phyloP scores from a whole-genome alignment of 2,113 vertebrate species.

The Stegostoma tigrinum region DNA sequence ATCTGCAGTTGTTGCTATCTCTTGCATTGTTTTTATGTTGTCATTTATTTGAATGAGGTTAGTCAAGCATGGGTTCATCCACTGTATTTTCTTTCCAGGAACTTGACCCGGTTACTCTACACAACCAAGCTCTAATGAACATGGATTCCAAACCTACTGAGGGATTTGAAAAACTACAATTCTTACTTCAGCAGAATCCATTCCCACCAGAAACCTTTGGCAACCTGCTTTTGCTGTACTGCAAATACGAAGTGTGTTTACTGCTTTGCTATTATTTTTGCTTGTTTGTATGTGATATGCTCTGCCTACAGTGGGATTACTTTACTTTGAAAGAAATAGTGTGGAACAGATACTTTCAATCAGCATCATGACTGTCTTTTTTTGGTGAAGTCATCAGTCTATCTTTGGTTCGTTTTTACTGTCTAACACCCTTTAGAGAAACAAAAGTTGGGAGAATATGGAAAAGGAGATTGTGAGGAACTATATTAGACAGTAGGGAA shows the following conservation, averaged over 20 bases:
- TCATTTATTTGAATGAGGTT: not conserved
- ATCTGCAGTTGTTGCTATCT: too few relatives aligned
- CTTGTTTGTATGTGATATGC: not conserved
- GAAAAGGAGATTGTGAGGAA: too few relatives aligned
- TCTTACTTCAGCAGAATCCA: conserved; percentile 84
- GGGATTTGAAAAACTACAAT: conserved; percentile 89
- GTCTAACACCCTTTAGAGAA: too few relatives aligned
- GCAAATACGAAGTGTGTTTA: conserved; percentile 66
- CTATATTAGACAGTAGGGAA: too few relatives aligned
- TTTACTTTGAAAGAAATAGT: too few relatives aligned
- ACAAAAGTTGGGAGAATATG: too few relatives aligned
- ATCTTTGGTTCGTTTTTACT: not conserved
- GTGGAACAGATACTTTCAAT: too few relatives aligned
- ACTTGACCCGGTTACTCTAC: conserved; percentile 84
- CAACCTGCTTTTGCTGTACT: conserved; percentile 87
- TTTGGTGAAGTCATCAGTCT: not conserved
- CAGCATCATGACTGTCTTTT: not conserved
- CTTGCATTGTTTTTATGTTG: not conserved
- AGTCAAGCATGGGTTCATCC: not conserved
- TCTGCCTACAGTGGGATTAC: not conserved
- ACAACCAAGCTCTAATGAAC: conserved; percentile 90
- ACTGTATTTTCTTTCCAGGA: conserved; percentile 51
- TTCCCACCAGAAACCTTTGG: conserved; percentile 88
- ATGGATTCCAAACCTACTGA: conserved; percentile 84
- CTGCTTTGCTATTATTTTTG: not conserved